These are phyloP conservation scores for Heliconius hermathena DNA, from an alignment of 1,140 invertebrate genomes.

Conservation along the genomic window DNA sequence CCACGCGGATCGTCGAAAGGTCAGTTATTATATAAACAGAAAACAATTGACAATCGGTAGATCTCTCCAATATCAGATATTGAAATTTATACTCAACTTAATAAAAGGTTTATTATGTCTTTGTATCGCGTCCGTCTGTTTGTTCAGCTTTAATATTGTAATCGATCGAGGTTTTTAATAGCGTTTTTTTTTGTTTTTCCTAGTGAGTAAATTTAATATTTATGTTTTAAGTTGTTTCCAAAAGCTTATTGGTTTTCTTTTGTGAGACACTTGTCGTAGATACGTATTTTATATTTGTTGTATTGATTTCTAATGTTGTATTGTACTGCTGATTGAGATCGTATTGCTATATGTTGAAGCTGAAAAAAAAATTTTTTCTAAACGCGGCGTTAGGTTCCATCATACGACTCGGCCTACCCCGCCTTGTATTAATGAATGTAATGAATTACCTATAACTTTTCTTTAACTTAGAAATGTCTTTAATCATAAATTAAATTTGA, in stretches of 20 bases:
- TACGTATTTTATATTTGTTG: too few relatives aligned
- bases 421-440: too few relatives aligned
- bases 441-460: too few relatives aligned
- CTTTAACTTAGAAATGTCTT: too few relatives aligned
- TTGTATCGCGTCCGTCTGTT: neutral
- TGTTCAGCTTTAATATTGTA: neutral
- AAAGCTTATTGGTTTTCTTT: neutral
- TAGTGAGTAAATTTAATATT: neutral
- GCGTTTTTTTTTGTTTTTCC: neutral
- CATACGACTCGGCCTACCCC: too few relatives aligned
- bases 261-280: neutral
- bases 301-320: too few relatives aligned
- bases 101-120: neutral
- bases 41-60: neutral
- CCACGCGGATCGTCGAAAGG: too few relatives aligned
- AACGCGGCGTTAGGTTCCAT: too few relatives aligned
- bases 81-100: neutral
- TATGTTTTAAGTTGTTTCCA: neutral
- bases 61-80: neutral
- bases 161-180: neutral
- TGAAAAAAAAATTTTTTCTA: too few relatives aligned
- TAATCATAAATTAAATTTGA: too few relatives aligned
- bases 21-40: neutral
- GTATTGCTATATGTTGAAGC: too few relatives aligned
- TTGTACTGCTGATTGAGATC: too few relatives aligned